phyloP scores from a whole-genome alignment of 2,797 vertebrate species.

The Platalea minor region DNA sequence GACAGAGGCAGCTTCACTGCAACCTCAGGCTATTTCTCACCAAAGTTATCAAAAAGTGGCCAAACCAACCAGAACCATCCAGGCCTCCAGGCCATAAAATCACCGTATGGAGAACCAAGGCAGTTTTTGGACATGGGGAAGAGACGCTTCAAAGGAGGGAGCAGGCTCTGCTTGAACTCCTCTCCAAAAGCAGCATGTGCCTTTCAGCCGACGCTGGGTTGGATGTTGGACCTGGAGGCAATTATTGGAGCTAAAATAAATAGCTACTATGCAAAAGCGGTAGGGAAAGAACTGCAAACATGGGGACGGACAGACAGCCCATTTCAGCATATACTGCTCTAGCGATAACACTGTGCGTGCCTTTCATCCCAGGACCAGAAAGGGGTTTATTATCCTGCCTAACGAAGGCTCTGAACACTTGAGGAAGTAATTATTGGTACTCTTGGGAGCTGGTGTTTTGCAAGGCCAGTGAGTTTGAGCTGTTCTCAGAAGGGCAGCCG shows the following conservation, averaged over 20 bases:
- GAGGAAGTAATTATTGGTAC: conserved; percentile 13
- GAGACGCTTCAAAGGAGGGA: neutral
- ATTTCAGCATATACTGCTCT: neutral
- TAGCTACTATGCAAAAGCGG: neutral
- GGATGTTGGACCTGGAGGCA: neutral
- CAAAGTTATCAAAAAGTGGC: neutral
- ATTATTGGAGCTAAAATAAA: conserved; percentile 3
- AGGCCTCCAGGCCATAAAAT: neutral
- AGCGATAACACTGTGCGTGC: neutral
- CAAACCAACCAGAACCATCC: neutral
- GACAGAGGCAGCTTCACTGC: neutral
- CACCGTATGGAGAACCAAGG: accelerated
- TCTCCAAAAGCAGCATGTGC: neutral
- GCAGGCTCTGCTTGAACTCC: neutral
- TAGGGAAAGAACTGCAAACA: neutral
- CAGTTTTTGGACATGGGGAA: neutral
- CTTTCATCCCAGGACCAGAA: neutral
- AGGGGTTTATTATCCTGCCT: neutral
- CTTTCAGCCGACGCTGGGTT: neutral
- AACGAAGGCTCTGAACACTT: neutral
- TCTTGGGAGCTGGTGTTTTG: neutral
- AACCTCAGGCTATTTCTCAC: neutral
- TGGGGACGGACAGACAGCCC: neutral
- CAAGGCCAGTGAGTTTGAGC: neutral
- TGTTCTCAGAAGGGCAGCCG: neutral